Evolutionary conservation across 1,140 invertebrate species (phyloP).

Genomic region (Drosophila pruinosa): DNA sequence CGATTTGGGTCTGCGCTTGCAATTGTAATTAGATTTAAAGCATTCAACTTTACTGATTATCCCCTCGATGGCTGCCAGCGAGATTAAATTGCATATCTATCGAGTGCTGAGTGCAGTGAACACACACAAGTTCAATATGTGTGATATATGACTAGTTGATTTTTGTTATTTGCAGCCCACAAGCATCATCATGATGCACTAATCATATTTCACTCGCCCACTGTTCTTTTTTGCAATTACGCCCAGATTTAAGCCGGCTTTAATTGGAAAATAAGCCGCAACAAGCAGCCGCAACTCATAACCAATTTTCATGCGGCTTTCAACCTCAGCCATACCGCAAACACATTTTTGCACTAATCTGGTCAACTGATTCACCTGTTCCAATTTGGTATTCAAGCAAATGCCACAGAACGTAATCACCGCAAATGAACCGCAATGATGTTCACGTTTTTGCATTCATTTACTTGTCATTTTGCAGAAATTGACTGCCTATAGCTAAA

Average conservation of each 20-base stretch:
- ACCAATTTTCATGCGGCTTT: slow-evolving; percentile 10
- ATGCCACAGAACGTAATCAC: not conserved
- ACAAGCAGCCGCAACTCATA: not conserved
- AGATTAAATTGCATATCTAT: slow-evolving; percentile 30
- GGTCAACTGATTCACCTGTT: not conserved
- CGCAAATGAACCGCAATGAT: slow-evolving; percentile 2
- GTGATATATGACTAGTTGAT: slow-evolving; percentile 5
- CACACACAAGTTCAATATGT: slow-evolving; percentile 27
- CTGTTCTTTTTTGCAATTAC: not conserved
- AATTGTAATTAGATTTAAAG: slow-evolving; percentile 4
- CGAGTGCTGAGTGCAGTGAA: slow-evolving; percentile 4
- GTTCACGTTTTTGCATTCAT: not conserved
- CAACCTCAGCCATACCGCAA: not conserved
- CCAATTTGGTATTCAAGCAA: not conserved
- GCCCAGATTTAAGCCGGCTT: slow-evolving; percentile 23
- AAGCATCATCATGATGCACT: slow-evolving; percentile 21
- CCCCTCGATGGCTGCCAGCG: not conserved
- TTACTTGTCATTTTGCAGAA: not conserved
- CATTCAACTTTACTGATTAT: not conserved
- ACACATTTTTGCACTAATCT: not conserved
- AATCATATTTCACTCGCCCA: slow-evolving; percentile 25
- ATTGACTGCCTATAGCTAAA: too few relatives aligned
- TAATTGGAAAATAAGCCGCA: slow-evolving; percentile 6
- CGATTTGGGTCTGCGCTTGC: not conserved
- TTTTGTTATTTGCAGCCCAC: slow-evolving; percentile 8